These are phyloP conservation scores for Euleptes europaea DNA, from an alignment of 2,113 vertebrate genomes.

Conservation along the genomic window DNA sequence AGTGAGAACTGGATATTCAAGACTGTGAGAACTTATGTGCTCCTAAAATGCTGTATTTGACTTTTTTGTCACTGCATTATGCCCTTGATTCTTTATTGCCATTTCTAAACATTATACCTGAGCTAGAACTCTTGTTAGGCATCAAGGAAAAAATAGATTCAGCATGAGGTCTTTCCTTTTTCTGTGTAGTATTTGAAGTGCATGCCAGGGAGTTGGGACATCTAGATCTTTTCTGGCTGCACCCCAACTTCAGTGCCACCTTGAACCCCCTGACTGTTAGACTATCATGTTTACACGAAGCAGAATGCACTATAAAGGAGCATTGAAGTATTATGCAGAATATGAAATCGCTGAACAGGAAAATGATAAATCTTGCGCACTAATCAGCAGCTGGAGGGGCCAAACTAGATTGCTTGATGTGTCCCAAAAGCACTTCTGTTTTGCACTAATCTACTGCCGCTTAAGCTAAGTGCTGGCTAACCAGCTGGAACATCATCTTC, in stretches of 20 bases:
- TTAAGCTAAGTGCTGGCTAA: slow-evolving; percentile 15
- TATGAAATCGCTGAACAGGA: slow-evolving; percentile 50
- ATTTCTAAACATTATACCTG: slow-evolving; percentile 10
- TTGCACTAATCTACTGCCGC: slow-evolving; percentile 58
- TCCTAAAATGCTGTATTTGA: slow-evolving; percentile 2
- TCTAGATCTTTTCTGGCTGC: slow-evolving; percentile 10
- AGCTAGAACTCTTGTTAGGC: slow-evolving; percentile 4
- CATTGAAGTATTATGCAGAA: slow-evolving; percentile 51
- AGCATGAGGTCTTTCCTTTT: slow-evolving; percentile 4
- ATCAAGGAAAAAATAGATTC: slow-evolving; percentile 4
- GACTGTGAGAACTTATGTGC: slow-evolving; percentile 10
- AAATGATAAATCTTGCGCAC: slow-evolving; percentile 49
- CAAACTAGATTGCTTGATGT: slow-evolving; percentile 43
- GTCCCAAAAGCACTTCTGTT: slow-evolving; percentile 46
- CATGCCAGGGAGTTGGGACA: slow-evolving; percentile 20
- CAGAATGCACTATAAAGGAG: slow-evolving; percentile 38
- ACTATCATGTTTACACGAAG: slow-evolving; percentile 30
- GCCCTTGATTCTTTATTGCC: slow-evolving; percentile 9
- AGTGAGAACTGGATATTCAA: slow-evolving; percentile 18
- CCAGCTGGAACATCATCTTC: slow-evolving; percentile 32
- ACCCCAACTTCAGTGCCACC: slow-evolving; percentile 16
- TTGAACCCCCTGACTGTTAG: slow-evolving; percentile 30
- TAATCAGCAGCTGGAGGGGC: slow-evolving; percentile 37
- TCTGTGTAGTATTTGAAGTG: slow-evolving; percentile 22
- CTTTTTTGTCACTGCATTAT: background rate